Evolutionary conservation across 2,888 invertebrate species (phyloP).

Genomic region (Drosophila fungiperda): DNA sequence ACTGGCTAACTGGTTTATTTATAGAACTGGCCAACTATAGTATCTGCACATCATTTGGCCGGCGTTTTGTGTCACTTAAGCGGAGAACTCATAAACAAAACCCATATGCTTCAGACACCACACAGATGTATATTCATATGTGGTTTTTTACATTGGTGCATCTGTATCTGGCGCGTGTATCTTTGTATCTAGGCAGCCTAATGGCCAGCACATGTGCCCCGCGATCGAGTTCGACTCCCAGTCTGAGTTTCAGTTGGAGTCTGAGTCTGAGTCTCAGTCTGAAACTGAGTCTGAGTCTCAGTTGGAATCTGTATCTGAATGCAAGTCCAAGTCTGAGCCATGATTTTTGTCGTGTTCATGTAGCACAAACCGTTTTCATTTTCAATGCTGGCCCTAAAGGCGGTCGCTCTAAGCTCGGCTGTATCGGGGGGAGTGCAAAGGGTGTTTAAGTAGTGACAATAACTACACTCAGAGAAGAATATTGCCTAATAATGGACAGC

Average conservation of each 20-base stretch:
- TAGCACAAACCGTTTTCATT: conserved; percentile 76
- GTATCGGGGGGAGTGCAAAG: not conserved
- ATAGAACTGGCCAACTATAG: conserved; percentile 59
- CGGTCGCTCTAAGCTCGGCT: conserved; percentile 57
- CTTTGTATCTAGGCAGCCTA: conserved; percentile 62
- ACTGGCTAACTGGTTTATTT: conserved; percentile 54
- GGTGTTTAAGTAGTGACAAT: conserved; percentile 11
- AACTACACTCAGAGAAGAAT: conserved; percentile 1
- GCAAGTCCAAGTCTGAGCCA: conserved; percentile 48
- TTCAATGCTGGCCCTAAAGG: conserved; percentile 77
- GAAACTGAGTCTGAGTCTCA: conserved; percentile 33
- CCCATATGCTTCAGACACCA: conserved; percentile 49
- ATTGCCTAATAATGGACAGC: not conserved
- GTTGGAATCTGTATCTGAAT: conserved; percentile 28
- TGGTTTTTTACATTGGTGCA: conserved; percentile 26
- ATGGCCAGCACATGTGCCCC: conserved; percentile 51
- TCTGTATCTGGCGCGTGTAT: conserved; percentile 73
- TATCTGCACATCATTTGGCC: conserved; percentile 78
- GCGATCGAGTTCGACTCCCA: conserved; percentile 34
- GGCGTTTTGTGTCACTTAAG: conserved; percentile 78
- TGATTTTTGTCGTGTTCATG: conserved; percentile 78
- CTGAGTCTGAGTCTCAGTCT: conserved; percentile 19
- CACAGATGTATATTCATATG: not conserved
- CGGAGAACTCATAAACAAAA: conserved; percentile 71
- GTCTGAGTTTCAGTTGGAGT: conserved; percentile 32